Evolutionary conservation across 1,140 invertebrate species (phyloP), one percentile per base, ranked within the genome.

Genomic region (Mesaphorura yosii): DNA sequence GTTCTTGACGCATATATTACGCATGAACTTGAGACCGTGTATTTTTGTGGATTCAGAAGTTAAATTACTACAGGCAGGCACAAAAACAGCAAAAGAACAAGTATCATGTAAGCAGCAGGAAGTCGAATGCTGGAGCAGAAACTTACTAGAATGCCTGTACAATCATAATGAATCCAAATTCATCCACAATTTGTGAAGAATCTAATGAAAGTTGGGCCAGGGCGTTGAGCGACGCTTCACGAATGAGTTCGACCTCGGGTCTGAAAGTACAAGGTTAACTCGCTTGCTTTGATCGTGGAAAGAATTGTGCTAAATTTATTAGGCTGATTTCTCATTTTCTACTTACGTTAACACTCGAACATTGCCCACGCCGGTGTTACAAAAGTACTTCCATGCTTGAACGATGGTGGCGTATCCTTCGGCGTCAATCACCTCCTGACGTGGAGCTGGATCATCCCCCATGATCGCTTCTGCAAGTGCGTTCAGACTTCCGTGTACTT

Each of bases 1-100:
- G 20, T 47, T 53, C 22, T 55, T 49, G 23, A 61, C 48, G 44
- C 48, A 61, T n/a, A 60, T 39, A 34, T 61, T 61, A 14, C 59
- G 23, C n/a, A 58, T 48, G 7, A 53, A n/a, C 20, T 57, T 57
- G 3, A 61, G 31, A 3, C 37, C 46, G n/a, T 48, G 15, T 19
- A 55, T 53, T 31, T 53, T 53, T 15, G 51, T 57, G 22, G 29
- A 17, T 27, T 48, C 29, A 6, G 50, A 46, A 29, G 53, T 28
- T 5, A 27, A 26, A n/a, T 23, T 28, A 22, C 55, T 57, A n/a
- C 40, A 42, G n/a, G n/a, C 15, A 45, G 25, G 26, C 27, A 45
- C 29, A 25, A 29, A 34, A 34, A 34, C 31, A 34, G 31, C 10
- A 34, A 34, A 10, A 10, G 10, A 34, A 10, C 31, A 34, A 34